These are phyloP conservation scores for Nemotelus nigrinus DNA, from an alignment of 2,888 invertebrate genomes.

Conservation along the genomic window DNA sequence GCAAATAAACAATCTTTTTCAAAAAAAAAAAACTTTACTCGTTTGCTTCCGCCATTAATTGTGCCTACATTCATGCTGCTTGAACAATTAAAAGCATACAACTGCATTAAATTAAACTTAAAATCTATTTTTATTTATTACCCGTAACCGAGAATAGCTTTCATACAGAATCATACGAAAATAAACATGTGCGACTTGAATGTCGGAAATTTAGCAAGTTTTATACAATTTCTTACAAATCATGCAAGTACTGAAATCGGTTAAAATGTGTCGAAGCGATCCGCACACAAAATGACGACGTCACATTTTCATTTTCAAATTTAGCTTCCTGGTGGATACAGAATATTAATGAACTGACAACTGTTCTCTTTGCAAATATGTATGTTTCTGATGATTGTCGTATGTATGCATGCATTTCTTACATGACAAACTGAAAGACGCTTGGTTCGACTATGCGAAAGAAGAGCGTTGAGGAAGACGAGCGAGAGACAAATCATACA, in stretches of 20 bases:
- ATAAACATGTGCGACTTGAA: background rate
- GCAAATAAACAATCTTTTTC: too few species aligned
- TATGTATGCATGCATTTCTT: too few species aligned
- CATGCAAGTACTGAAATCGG: too few species aligned
- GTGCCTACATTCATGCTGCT: background rate
- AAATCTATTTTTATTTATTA: background rate
- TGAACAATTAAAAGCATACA: background rate
- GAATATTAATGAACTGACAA: constrained; percentile 33
- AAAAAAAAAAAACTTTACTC: too few species aligned
- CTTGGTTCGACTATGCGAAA: too few species aligned
- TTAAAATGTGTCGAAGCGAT: too few species aligned
- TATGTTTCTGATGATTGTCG: background rate
- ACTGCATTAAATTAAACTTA: background rate
- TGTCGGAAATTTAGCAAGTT: background rate
- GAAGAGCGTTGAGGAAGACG: too few species aligned
- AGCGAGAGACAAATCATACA: background rate
- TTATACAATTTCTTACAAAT: background rate
- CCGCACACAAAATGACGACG: too few species aligned
- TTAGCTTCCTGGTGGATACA: background rate
- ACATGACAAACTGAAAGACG: too few species aligned
- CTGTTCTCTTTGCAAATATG: constrained; percentile 7
- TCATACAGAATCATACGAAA: background rate
- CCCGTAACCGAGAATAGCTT: background rate
- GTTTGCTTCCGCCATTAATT: too few species aligned
- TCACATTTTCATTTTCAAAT: constrained; percentile 7